These are phyloP conservation scores for Pogona vitticeps DNA, from an alignment of 2,113 vertebrate species.

Conservation along the genomic window DNA sequence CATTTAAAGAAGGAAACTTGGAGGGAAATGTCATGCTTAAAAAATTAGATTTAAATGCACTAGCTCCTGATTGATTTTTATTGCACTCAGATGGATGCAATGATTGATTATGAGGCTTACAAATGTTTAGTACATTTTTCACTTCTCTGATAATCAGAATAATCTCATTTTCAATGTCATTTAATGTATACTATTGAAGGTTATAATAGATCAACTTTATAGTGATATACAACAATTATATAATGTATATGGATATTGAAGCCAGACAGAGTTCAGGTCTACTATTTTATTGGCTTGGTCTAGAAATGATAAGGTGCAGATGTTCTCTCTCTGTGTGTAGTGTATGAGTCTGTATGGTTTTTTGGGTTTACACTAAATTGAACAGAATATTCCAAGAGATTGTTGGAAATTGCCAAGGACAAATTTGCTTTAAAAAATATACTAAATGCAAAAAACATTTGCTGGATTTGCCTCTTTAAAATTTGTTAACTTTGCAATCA, in stretches of 20 bases:
- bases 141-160: slow-evolving; percentile 82
- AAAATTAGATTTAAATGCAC: slow-evolving; percentile 85
- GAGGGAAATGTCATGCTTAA: slow-evolving; percentile 86
- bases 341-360: background rate
- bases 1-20: slow-evolving; percentile 83
- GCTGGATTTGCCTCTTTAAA: slow-evolving; percentile 34
- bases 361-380: slow-evolving; percentile 11
- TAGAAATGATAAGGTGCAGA: slow-evolving; percentile 23
- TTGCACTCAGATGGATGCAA: slow-evolving; percentile 77
- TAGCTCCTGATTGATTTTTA: slow-evolving; percentile 83
- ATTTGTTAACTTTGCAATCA: slow-evolving; percentile 29
- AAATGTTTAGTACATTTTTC: slow-evolving; percentile 81
- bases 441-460: slow-evolving; percentile 43
- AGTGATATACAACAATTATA: slow-evolving; percentile 78
- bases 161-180: slow-evolving; percentile 83
- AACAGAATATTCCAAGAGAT: background rate
- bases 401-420: rapidly evolving
- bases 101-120: slow-evolving; percentile 81
- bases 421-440: background rate
- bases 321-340: background rate
- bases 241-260: slow-evolving; percentile 76
- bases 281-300: background rate
- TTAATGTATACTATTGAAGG: slow-evolving; percentile 77
- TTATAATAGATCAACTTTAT: slow-evolving; percentile 81
- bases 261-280: slow-evolving; percentile 51